These are phyloP conservation scores for Sphenodon punctatus DNA, from an alignment of 2,797 vertebrate species.

Conservation along the genomic window DNA sequence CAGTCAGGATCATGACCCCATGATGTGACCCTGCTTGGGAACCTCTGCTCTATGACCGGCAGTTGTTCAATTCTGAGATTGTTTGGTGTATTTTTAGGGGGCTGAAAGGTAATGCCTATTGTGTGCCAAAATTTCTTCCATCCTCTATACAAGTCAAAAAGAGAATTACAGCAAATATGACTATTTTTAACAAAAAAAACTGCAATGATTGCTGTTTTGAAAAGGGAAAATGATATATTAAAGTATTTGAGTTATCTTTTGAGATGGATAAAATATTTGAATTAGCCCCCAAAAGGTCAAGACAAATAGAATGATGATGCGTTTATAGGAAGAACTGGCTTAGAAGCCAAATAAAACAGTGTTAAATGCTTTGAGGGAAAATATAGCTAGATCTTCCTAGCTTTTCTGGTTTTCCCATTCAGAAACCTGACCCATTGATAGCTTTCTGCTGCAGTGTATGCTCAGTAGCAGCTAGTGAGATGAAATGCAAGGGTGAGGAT, in stretches of 20 bases:
- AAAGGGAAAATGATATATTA: background rate
- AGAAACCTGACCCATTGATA: constrained; percentile 22
- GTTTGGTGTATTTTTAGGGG: constrained; percentile 38
- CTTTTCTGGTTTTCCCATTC: constrained; percentile 22
- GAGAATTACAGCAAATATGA: background rate
- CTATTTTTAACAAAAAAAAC: too few relatives aligned
- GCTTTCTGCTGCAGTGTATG: constrained; percentile 9
- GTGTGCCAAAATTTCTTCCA: constrained; percentile 13
- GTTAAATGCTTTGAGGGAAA: background rate
- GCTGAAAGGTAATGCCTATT: constrained; percentile 30
- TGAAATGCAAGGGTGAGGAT: constrained; percentile 2
- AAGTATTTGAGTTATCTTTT: background rate
- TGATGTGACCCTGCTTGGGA: too few relatives aligned
- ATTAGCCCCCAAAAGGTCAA: background rate
- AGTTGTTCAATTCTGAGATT: background rate
- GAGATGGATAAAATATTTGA: background rate
- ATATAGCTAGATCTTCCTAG: background rate
- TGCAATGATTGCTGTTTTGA: constrained; percentile 23
- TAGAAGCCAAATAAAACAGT: background rate
- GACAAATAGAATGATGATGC: background rate
- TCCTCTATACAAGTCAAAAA: background rate
- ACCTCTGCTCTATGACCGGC: too few relatives aligned
- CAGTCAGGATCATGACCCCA: too few relatives aligned
- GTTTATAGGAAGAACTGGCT: background rate
- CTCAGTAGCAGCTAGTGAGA: constrained; percentile 9